Base-by-base conservation (phyloP, 2,888 invertebrate species). In the Drosophila engyochracea region DNA sequence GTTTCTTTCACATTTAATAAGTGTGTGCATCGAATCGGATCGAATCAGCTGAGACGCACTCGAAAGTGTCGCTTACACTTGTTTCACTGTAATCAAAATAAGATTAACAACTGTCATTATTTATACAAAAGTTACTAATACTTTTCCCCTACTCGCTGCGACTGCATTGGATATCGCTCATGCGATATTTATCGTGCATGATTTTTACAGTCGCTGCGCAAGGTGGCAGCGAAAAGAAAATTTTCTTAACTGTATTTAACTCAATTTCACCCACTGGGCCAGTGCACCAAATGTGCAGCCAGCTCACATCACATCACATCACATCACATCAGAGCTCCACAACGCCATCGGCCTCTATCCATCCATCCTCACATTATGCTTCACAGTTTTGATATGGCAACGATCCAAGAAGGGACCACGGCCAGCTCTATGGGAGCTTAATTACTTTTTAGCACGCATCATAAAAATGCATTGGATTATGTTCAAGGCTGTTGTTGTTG, bases 201-300 rank as follows among this genome's bases (percentile, higher is more conserved):
- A 62, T 79, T 73, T 82, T 74, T 83, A 78, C 90, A 83, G 85
- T 89, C 71, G 70, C 54, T 83, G 83, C 65, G 69, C 87, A 82
- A 67, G 54, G 28, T 79, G 61, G 44, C 49, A 72, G 74, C 77
- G 87, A 91, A 91, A 92, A 91, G 84, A 92, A 92, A 91, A 91
- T 85, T 76, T 74, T 79, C 70, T 60, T 82, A 84, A 81, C 83
- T 78, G 81, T 76, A 80, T 66, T 79, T 76, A 87, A 92, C 91
- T 92, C 93, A 91, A 90, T 92, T 92, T 93, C 92, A 93, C 93
- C 93, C 91, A 93, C 82, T 92, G 92, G 91, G 89, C 92, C 89
- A 93, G 77, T 93, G 93, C 88, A 85, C 93, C 85, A 92, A 92
- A 93, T 93, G 93, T 90, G 85, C 91, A 91, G 65, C 83, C 77